phyloP scores from a whole-genome alignment of 2,113 vertebrate genomes.

The Eurystomus gularis region DNA sequence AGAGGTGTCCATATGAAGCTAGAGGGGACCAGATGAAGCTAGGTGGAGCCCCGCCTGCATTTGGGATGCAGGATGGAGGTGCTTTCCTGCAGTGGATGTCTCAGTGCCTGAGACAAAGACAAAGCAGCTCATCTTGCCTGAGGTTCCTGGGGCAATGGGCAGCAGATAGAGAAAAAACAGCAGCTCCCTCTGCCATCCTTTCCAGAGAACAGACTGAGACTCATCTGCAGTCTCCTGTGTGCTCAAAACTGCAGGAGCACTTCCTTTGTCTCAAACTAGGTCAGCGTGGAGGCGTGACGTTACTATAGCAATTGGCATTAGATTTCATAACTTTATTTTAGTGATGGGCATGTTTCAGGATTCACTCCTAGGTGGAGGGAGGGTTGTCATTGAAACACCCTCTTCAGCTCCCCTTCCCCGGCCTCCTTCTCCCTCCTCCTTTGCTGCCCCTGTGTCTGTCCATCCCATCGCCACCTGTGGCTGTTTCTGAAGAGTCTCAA shows the following conservation, averaged over 20 bases:
- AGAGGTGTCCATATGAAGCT: not conserved
- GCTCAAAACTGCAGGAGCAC: not conserved
- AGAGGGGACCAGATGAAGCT: not conserved
- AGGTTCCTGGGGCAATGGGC: not conserved
- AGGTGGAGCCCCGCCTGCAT: not conserved
- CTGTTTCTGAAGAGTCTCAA: not conserved
- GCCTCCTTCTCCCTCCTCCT: not conserved
- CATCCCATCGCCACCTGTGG: rapidly evolving
- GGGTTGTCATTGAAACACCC: not conserved
- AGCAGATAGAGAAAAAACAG: not conserved
- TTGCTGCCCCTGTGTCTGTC: not conserved
- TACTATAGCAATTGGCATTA: constrained; percentile 45
- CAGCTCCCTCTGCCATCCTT: not conserved
- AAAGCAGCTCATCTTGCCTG: not conserved
- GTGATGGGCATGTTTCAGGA: not conserved
- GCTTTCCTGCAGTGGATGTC: not conserved
- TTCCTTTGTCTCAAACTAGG: constrained; percentile 61
- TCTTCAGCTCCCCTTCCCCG: not conserved
- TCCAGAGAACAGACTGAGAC: not conserved
- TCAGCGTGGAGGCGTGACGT: constrained; percentile 36
- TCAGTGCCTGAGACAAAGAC: not conserved
- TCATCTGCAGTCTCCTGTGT: not conserved
- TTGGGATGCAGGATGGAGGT: not conserved
- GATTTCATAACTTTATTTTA: constrained; percentile 52
- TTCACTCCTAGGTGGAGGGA: not conserved